A percentile compares a stretch with the other conserved stretches of the same genome.
phyloP scores from a whole-genome alignment of 2,888 invertebrate genomes.

The Orchestes rusci region DNA sequence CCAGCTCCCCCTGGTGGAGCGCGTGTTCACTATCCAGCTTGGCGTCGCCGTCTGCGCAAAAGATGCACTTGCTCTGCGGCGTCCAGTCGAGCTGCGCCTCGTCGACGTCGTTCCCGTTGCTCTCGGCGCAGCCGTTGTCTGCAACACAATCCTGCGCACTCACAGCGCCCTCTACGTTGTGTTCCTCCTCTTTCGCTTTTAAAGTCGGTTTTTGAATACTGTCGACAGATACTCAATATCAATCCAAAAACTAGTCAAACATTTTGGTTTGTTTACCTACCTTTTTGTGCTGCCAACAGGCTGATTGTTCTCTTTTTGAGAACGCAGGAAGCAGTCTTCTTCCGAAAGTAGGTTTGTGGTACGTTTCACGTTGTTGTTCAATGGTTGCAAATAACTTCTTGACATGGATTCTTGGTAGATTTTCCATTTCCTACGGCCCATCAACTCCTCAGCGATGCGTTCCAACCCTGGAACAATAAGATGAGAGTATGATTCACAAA shows the following conservation, averaged over 20 bases:
- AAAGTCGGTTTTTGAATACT: too few relatives aligned
- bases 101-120: slow-evolving; percentile 30
- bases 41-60: slow-evolving; percentile 52
- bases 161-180: slow-evolving; percentile 20
- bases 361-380: slow-evolving; percentile 44
- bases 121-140: slow-evolving; percentile 30
- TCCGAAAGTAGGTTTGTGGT: slow-evolving; percentile 33
- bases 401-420: slow-evolving; percentile 72
- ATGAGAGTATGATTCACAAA: not conserved
- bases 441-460: slow-evolving; percentile 94
- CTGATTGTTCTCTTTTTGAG: slow-evolving; percentile 31
- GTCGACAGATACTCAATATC: too few relatives aligned
- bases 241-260: too few relatives aligned
- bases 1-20: slow-evolving; percentile 52
- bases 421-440: slow-evolving; percentile 95
- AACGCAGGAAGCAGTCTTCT: slow-evolving; percentile 32
- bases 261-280: slow-evolving; percentile 3
- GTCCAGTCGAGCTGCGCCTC: slow-evolving; percentile 60
- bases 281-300: slow-evolving; percentile 28
- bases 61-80: slow-evolving; percentile 73
- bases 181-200: slow-evolving; percentile 23
- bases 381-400: slow-evolving; percentile 45
- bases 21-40: slow-evolving; percentile 54
- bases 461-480: slow-evolving; percentile 70
- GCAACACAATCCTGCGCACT: too few relatives aligned